Base-by-base conservation (phyloP, 2,888 invertebrate species). In the Diachrysia chrysitis region DNA sequence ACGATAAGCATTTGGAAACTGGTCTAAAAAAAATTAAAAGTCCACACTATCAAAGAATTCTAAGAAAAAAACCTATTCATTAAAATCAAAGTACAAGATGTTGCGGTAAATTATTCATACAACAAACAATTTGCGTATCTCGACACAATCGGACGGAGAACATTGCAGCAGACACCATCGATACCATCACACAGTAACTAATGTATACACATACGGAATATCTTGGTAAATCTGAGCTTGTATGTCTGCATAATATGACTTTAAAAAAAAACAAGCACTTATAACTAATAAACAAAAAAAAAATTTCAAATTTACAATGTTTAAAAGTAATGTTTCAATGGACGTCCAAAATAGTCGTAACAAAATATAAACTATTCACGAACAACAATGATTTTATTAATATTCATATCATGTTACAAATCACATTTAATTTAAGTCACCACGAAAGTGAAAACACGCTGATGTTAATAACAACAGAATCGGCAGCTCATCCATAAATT, bases 161-260 rank as follows among this genome's bases (percentile, higher is more conserved):
- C 67, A 55, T 53, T 32, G 46, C 57, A 23, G 53, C 46, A 19
- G 59, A 63, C 58, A 67, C 48, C 35, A 63, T 69, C 55, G 79
- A 79, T 81, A 76, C n/a, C 23, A 79, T 79, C 82, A n/a, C 59
- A 69, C 74, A 66, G 73, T 70, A 68, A 77, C 55, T 80, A 60
- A 62, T 68, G 64, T 64, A 48, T 42, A 48, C 63, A 25, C n/a
- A 42, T 42, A n/a, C 10, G 37, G 42, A n/a, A n/a, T 64, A 74
- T 77, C 73, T 56, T 54, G 29, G 37, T 60, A 25, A 73, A 77
- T 74, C 60, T 48, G 10, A 25, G 21, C 25, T n/a, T 12, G 64
- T 37, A 37, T 35, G 21, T 35, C 29, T 53, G 16, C 29, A 55
- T 61, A n/a, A n/a, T n/a, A n/a, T n/a, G n/a, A n/a, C n/a, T n/a